phyloP scores from a whole-genome alignment of 1,140 invertebrate species.

The Leptoteleia sp. region DNA sequence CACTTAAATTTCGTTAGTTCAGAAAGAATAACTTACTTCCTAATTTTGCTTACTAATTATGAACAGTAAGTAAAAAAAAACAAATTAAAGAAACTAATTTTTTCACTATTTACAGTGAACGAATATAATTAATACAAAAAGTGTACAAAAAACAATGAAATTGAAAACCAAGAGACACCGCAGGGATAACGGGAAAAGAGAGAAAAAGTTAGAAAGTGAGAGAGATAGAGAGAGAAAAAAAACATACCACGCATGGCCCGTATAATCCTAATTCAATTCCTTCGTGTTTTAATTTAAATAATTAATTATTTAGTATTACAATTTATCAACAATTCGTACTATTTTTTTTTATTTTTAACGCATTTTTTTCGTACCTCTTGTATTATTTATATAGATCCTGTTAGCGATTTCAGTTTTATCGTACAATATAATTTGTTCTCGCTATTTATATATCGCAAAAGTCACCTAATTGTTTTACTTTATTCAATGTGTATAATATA shows the following conservation, averaged over 20 bases:
- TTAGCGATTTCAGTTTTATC: slow-evolving; percentile 67
- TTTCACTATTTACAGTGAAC: too few species aligned
- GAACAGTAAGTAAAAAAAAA: too few species aligned
- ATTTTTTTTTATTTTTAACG: slow-evolving; percentile 72
- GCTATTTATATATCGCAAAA: slow-evolving; percentile 67
- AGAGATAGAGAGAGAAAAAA: slow-evolving; percentile 50
- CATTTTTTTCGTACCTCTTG: slow-evolving; percentile 50
- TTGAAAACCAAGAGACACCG: too few species aligned
- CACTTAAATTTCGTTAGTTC: too few species aligned
- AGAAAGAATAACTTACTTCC: too few species aligned
- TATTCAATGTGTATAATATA: slow-evolving; percentile 64
- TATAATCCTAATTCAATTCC: slow-evolving; percentile 80
- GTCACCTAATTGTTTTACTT: slow-evolving; percentile 50
- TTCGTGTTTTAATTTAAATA: slow-evolving; percentile 78
- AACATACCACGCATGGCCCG: slow-evolving; percentile 72
- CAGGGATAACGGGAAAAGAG: too few species aligned
- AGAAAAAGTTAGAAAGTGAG: slow-evolving; percentile 59
- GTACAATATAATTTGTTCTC: slow-evolving; percentile 68
- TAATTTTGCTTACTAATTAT: too few species aligned
- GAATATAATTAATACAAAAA: too few species aligned
- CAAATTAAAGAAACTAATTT: too few species aligned
- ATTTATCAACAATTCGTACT: slow-evolving; percentile 76
- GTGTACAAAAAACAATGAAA: too few species aligned
- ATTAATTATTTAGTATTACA: slow-evolving; percentile 76
- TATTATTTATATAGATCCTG: slow-evolving; percentile 66